phyloP scores from a whole-genome alignment of 2,113 vertebrate species.

The mouse (Mus musculus) region GRCm39 chr3:18593501-18594000 shows the following conservation, averaged over 20 bases:
- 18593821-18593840: background rate
- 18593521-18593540: background rate
- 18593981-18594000: background rate
- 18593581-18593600: background rate
- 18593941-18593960: background rate
- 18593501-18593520: background rate
- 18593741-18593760: background rate
- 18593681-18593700: background rate
- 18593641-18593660: background rate
- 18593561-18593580: background rate
- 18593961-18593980: background rate
- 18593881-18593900: background rate
- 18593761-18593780: background rate
- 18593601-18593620: background rate
- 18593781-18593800: background rate
- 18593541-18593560: background rate
- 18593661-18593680: background rate
- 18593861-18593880: background rate
- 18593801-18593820: background rate
- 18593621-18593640: background rate
- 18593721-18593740: background rate
- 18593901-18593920: background rate
- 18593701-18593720: background rate
- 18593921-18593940: background rate
- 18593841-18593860: background rate